These are phyloP conservation scores for Apogon hyalosoma DNA, from an alignment of 2,797 vertebrate genomes.

Conservation along the genomic window DNA sequence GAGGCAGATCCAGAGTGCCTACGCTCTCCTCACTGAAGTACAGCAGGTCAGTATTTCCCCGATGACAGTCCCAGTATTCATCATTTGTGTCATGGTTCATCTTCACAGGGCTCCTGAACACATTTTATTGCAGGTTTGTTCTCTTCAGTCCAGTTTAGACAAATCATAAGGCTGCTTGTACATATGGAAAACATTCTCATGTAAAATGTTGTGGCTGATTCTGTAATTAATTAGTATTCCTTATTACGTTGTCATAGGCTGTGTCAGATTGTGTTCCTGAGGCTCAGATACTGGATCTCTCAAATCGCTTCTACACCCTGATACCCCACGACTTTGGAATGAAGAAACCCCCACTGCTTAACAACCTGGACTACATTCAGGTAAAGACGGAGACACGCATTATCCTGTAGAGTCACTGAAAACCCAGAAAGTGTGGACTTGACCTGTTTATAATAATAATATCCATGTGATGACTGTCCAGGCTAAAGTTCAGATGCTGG, in stretches of 20 bases:
- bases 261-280: slow-evolving; percentile 88
- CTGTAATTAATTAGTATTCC: not conserved
- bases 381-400: slow-evolving; percentile 70
- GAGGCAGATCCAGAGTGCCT: slow-evolving; percentile 97
- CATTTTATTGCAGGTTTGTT: too few relatives aligned
- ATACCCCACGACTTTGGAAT: slow-evolving; percentile 99
- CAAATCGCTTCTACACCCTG: slow-evolving; percentile 97
- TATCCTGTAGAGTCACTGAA: not conserved
- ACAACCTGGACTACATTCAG: slow-evolving; percentile 93
- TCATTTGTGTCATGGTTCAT: not conserved
- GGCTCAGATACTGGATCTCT: slow-evolving; percentile 93
- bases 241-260: slow-evolving; percentile 78
- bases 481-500: slow-evolving; percentile 98
- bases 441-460: not conserved
- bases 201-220: not conserved
- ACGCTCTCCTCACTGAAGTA: slow-evolving; percentile 94
- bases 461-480: slow-evolving; percentile 51
- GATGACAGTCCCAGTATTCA: not conserved
- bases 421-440: not conserved
- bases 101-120: not conserved
- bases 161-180: too few relatives aligned
- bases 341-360: slow-evolving; percentile 97
- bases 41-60: slow-evolving; percentile 88
- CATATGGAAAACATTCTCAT: not conserved
- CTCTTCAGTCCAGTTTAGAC: too few relatives aligned